Conservation (phyloP, 2,113 vertebrate species). For the Pomatorhinus ruficollis region DNA sequence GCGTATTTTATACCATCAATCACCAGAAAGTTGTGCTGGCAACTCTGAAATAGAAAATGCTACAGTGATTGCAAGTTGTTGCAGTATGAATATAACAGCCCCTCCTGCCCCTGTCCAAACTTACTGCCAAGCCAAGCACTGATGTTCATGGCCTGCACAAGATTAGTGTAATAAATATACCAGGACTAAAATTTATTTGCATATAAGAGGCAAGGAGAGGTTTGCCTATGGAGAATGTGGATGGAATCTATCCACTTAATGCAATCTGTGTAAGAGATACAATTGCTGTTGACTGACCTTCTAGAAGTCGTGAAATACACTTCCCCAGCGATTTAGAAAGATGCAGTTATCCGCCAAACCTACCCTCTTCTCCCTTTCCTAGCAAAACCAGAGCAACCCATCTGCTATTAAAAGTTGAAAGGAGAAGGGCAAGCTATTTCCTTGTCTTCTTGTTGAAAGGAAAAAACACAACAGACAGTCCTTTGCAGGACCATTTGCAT, state of each 20-base stretch:
- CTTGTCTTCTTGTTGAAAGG: conserved; percentile 40
- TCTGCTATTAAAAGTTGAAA: conserved; percentile 80
- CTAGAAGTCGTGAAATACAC: conserved; percentile 70
- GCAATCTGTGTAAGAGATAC: conserved; percentile 78
- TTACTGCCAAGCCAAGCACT: background rate
- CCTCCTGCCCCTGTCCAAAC: background rate
- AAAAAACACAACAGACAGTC: conserved; percentile 66
- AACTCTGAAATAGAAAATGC: background rate
- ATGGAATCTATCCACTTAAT: conserved; percentile 70
- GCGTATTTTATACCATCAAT: conserved; percentile 6
- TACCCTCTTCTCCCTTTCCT: conserved; percentile 67
- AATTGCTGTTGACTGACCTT: conserved; percentile 78
- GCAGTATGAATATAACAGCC: background rate
- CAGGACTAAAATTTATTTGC: background rate
- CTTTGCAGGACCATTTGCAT: conserved; percentile 83
- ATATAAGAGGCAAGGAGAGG: background rate
- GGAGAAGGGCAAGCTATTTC: conserved; percentile 66
- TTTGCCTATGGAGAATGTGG: background rate
- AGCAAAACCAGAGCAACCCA: conserved; percentile 73
- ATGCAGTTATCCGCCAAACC: conserved; percentile 66
- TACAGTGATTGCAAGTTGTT: background rate
- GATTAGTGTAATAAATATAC: background rate
- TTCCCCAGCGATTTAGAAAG: conserved; percentile 71
- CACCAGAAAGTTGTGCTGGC: conserved; percentile 22
- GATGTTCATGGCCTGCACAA: background rate